Conservation (phyloP, 2,888 invertebrate genomes). For the Phyllotreta cruciferae region DNA sequence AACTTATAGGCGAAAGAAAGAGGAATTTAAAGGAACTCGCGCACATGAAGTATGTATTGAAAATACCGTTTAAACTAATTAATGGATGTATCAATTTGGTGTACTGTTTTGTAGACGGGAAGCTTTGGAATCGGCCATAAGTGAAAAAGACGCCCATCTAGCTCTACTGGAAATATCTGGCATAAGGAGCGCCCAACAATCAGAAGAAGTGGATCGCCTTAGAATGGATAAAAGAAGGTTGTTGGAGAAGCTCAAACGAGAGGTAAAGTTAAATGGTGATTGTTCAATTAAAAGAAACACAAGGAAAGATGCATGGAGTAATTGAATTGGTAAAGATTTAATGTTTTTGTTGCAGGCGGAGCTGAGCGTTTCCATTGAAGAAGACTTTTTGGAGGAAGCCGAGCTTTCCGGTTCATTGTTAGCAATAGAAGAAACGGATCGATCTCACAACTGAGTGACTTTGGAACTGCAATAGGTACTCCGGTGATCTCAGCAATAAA, state of each 20-base stretch:
- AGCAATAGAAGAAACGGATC: conserved; percentile 39
- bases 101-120: conserved; percentile 70
- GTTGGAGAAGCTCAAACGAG: conserved; percentile 73
- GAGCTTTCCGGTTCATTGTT: conserved; percentile 44
- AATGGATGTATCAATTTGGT: background rate
- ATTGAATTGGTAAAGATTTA: too few relatives aligned
- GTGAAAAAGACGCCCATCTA: conserved; percentile 88
- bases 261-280: too few relatives aligned
- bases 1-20: conserved; percentile 69
- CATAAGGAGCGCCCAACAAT: conserved; percentile 69
- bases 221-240: conserved; percentile 74
- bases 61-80: background rate
- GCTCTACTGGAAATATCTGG: conserved; percentile 81
- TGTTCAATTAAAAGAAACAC: too few relatives aligned
- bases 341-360: conserved; percentile 56
- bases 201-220: conserved; percentile 72
- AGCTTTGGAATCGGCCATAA: conserved; percentile 81
- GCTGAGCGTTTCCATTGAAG: conserved; percentile 54
- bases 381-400: conserved; percentile 50
- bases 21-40: conserved; percentile 77
- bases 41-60: conserved; percentile 75
- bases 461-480: conserved; percentile 23
- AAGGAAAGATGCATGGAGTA: too few relatives aligned
- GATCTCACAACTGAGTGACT: conserved; percentile 7
- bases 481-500: conserved; percentile 53